Base-by-base conservation (phyloP, 1,140 invertebrate genomes). In the Lordiphosa collinella region DNA sequence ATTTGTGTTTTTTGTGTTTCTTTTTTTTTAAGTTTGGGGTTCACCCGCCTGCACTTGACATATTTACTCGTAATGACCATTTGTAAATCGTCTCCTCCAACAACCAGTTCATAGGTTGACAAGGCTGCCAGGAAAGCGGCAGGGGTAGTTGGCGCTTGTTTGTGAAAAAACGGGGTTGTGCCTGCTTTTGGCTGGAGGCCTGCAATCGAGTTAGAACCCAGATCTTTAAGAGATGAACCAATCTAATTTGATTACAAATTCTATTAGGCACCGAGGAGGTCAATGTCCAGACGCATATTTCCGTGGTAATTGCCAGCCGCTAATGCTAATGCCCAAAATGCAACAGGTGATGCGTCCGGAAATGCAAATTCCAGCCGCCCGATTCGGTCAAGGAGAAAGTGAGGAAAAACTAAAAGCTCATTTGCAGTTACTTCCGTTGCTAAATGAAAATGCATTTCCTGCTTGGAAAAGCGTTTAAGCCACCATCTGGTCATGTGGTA, bases 401-500 rank as follows among this genome's bases (percentile, higher is more conserved):
- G 60, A 46, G 62, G 44, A 76, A 85, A 87, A 87, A 87, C 86
- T 87, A 87, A 87, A 87, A 87, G 75, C 80, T 86, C 58, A 87
- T 87, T 87, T 87, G 86, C 73, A 86, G 67, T 62, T 75, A 87
- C 79, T 87, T 87, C 86, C 86, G 79, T 41, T 86, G 63, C 66
- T 61, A 87, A 87, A 87, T 87, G 86, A 82, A 87, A 85, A 82
- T 86, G 75, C 85, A 87, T 87, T 87, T 87, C 86, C 85, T 86
- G 78, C 64, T 50, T 70, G 72, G 44, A 62, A 84, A 84, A 73
- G 57, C 78, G 71, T 80, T 80, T 82, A 82, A 71, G 61, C 44
- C 38, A 46, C 32, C 48, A 34, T 12, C 9, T 34, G 41, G n/a
- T 43, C n/a, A n/a, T 22, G 14, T 25, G 38, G 4, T 1, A 25